phyloP scores from a whole-genome alignment of 2,797 vertebrate species.

The Varecia variegata region DNA sequence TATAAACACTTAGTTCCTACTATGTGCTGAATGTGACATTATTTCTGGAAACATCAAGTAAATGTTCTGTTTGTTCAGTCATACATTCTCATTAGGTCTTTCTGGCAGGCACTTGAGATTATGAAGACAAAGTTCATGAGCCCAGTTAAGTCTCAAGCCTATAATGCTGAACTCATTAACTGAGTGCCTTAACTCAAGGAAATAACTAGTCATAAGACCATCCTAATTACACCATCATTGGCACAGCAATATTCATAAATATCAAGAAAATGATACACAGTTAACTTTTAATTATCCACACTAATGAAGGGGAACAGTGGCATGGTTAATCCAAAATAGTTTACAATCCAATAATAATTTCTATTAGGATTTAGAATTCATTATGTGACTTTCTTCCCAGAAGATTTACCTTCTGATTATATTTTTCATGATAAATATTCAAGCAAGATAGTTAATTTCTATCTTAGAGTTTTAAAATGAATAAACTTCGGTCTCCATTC shows the following conservation, averaged over 20 bases:
- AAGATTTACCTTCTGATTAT: constrained; percentile 64
- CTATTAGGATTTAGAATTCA: constrained; percentile 60
- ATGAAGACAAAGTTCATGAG: constrained; percentile 33
- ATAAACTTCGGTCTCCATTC: constrained; percentile 7
- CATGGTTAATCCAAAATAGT: constrained; percentile 65
- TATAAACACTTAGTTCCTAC: not conserved
- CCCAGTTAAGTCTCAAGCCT: not conserved
- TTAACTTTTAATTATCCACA: constrained; percentile 74
- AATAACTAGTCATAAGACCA: constrained; percentile 15
- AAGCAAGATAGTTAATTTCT: constrained; percentile 55
- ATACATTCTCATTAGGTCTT: constrained; percentile 13
- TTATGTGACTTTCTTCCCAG: constrained; percentile 59
- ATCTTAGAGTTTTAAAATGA: constrained; percentile 27
- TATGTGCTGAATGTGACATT: not conserved
- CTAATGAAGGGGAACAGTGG: constrained; percentile 67
- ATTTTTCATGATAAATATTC: constrained; percentile 49
- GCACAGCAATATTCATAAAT: constrained; percentile 50
- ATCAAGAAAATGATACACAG: constrained; percentile 65
- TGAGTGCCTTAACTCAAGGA: not conserved
- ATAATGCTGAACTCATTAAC: constrained; percentile 11
- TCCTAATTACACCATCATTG: constrained; percentile 32
- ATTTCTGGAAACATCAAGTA: constrained; percentile 14
- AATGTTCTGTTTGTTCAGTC: not conserved
- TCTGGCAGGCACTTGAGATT: not conserved
- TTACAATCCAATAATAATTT: constrained; percentile 65